Conservation (phyloP, 2,113 vertebrate genomes). For the Triplophysa siluroides region DNA sequence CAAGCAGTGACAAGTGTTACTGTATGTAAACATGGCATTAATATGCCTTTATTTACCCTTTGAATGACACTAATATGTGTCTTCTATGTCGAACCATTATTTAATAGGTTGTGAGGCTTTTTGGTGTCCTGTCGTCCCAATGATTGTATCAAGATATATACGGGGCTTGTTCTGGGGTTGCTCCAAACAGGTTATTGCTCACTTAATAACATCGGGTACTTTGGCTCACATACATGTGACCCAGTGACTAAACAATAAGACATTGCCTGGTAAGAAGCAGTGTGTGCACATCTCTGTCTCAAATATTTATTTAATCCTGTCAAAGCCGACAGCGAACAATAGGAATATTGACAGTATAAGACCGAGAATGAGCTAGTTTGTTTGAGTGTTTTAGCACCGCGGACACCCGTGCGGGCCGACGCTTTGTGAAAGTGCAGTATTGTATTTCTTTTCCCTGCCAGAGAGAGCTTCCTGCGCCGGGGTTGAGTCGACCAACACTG, state of each 20-base stretch:
- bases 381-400: slow-evolving; percentile 68
- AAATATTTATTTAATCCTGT: slow-evolving; percentile 62
- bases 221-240: neutral
- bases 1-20: neutral
- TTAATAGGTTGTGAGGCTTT: no score
- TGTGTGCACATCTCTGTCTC: slow-evolving; percentile 47
- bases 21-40: no score
- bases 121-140: neutral
- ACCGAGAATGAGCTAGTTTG: slow-evolving; percentile 62
- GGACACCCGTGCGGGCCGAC: slow-evolving; percentile 64
- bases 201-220: slow-evolving; percentile 2
- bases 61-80: no score
- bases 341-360: slow-evolving; percentile 64
- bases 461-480: slow-evolving; percentile 82
- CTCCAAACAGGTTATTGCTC: slow-evolving; percentile 9
- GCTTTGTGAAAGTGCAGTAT: slow-evolving; percentile 76
- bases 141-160: neutral
- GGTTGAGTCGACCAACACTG: slow-evolving; percentile 79
- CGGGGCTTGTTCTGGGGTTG: neutral
- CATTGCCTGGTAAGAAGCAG: slow-evolving; percentile 3
- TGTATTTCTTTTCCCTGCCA: slow-evolving; percentile 92
- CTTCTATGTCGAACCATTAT: no score
- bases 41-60: no score
- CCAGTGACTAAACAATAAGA: slow-evolving; percentile 41
- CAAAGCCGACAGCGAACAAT: slow-evolving; percentile 57